Conservation (phyloP, 2,888 invertebrate genomes). For the Dolichopus griseipennis region DNA sequence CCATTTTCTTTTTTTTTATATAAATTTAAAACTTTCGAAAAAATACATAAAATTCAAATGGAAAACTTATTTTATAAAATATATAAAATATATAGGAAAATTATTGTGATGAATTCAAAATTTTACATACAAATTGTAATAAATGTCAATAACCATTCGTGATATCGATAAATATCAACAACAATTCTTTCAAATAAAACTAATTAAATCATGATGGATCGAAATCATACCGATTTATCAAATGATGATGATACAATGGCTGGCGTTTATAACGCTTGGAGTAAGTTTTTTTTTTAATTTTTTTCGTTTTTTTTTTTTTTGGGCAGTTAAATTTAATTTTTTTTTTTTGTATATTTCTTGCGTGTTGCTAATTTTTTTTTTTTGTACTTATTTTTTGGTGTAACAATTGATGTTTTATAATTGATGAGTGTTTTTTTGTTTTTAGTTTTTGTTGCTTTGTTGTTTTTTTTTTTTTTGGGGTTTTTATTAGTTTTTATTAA, state of each 20-base stretch:
- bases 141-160: not conserved
- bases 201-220: constrained; percentile 16
- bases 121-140: not conserved
- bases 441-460: no score
- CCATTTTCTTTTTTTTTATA: no score
- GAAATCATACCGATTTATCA: constrained; percentile 17
- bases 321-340: not conserved
- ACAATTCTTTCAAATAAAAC: not conserved
- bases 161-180: not conserved
- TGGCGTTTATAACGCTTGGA: constrained; percentile 57
- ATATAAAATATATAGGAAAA: not conserved
- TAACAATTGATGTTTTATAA: no score
- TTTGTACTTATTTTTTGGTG: not conserved
- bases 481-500: no score
- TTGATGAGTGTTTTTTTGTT: no score
- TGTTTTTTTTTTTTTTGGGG: no score
- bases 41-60: no score
- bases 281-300: constrained; percentile 44
- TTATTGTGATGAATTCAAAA: not conserved
- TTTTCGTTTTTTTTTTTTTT: not conserved
- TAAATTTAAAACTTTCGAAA: no score
- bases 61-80: no score
- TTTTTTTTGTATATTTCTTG: constrained; percentile 3
- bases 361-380: not conserved
- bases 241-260: constrained; percentile 51